Evolutionary conservation across 2,797 vertebrate species (phyloP), one percentile per base, ranked within the genome.

Genomic region (Champsocephalus gunnari): DNA sequence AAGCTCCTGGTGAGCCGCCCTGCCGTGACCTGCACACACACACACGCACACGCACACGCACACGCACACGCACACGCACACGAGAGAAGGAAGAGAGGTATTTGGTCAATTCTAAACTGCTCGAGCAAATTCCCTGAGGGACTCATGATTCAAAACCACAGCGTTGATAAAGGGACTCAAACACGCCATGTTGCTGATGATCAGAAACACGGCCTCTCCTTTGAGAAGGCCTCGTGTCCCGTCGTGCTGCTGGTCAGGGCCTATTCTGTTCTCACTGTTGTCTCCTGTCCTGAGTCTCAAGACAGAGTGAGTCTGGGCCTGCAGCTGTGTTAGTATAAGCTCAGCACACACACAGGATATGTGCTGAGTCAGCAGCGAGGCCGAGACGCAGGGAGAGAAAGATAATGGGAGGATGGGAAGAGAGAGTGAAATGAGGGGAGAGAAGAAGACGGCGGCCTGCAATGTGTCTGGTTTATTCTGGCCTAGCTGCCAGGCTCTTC

Each of bases 1-100:
- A 99, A 0, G 98, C 98, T 0, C 97, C 97, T 0, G 98, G 98
- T 17, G 97, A 98, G 2, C 97, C 97, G 0, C 96, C 96, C 67
- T 97, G 97, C 57, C 97, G 96, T 0, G 94, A 95, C 88, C 98
- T 99, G 58, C 11, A 1, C 32, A 14, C 32, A 16, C 56, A 66
- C 21, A 64, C 60, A 21, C 21, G 0, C 21, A 21, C 21, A 21
- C 21, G 2, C 21, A 21, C 21, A 2, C 21, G 2, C 21, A 21
- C 21, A 21, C 21, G 2, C 21, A 21, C 21, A 2, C 21, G 14
- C 32, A 16, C 56, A 66, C 21, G 64, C 60, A 43, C 21, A 38
- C 48, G 28, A 32, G 34, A 71, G 8, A 44, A 13, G 53, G 34
- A 34, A 53, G 8, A 44, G 12, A 64, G 2, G 1, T 32, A 63